Conservation (phyloP, 2,797 vertebrate genomes). For the Lutjanus argentimaculatus region DNA sequence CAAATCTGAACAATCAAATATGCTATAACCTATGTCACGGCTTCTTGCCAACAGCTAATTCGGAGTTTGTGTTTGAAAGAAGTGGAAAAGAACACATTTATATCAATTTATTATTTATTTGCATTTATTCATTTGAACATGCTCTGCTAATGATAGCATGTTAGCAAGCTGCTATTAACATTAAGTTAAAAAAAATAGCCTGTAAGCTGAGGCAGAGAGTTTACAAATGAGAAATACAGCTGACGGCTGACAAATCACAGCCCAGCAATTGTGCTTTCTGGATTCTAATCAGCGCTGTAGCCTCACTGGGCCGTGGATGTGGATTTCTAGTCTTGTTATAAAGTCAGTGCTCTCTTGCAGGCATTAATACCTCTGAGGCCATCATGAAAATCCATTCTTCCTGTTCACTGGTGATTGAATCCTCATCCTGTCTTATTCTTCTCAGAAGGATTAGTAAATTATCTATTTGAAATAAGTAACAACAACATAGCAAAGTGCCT, state of each 20-base stretch:
- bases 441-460: conserved; percentile 28
- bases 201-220: too few relatives aligned
- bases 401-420: conserved; percentile 24
- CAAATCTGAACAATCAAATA: too few relatives aligned
- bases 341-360: conserved; percentile 20
- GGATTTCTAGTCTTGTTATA: conserved; percentile 20
- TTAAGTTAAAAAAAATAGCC: too few relatives aligned
- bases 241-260: not conserved
- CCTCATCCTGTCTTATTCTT: not conserved
- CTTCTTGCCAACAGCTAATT: too few relatives aligned
- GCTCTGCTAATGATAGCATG: too few relatives aligned
- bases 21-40: too few relatives aligned
- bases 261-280: conserved; percentile 5
- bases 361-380: not conserved
- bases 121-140: too few relatives aligned
- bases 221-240: conserved; percentile 6
- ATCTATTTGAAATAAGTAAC: conserved; percentile 30
- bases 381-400: conserved; percentile 32
- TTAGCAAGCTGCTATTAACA: too few relatives aligned
- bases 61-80: too few relatives aligned
- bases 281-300: not conserved
- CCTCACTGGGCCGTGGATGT: conserved; percentile 2
- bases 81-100: too few relatives aligned
- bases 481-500: conserved; percentile 1
- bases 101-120: too few relatives aligned